A percentile compares a stretch with the other conserved stretches of the same genome.
phyloP scores from a whole-genome alignment of 2,797 vertebrate genomes.

The Notoglanidium macrostoma region DNA sequence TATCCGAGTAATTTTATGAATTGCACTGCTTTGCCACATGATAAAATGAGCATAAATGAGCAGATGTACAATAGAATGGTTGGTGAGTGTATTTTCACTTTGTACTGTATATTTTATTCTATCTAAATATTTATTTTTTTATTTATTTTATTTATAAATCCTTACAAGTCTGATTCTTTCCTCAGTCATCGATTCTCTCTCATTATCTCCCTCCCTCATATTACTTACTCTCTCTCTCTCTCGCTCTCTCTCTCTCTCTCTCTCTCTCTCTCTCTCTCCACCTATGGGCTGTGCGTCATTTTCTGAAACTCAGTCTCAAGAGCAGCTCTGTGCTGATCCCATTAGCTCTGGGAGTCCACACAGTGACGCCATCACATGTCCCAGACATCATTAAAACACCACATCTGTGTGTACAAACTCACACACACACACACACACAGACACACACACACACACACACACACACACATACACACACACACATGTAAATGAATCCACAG shows the following conservation, averaged over 20 bases:
- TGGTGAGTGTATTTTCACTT: neutral
- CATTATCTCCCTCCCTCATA: neutral
- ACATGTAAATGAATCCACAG: conserved; percentile 6
- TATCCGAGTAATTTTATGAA: too few relatives aligned
- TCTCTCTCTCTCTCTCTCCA: conserved; percentile 44
- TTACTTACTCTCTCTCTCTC: conserved; percentile 7
- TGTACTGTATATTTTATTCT: neutral
- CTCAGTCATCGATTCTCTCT: neutral
- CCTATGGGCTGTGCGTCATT: conserved; percentile 56
- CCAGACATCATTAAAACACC: conserved; percentile 53
- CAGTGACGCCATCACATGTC: conserved; percentile 55
- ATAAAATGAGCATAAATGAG: neutral
- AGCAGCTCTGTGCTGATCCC: conserved; percentile 54
- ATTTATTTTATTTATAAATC: neutral
- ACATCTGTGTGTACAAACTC: conserved; percentile 40
- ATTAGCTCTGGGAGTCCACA: conserved; percentile 56
- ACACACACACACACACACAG: conserved; percentile 32
- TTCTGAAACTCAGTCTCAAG: conserved; percentile 55
- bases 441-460: conserved; percentile 28
- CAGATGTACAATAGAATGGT: neutral
- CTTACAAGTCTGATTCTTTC: neutral
- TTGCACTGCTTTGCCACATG: neutral
- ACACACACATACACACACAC: conserved; percentile 5
- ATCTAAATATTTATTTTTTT: neutral
- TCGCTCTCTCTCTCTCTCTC: conserved; percentile 27